Conservation (phyloP, 2,888 invertebrate species). For the Ormyrus thymus region DNA sequence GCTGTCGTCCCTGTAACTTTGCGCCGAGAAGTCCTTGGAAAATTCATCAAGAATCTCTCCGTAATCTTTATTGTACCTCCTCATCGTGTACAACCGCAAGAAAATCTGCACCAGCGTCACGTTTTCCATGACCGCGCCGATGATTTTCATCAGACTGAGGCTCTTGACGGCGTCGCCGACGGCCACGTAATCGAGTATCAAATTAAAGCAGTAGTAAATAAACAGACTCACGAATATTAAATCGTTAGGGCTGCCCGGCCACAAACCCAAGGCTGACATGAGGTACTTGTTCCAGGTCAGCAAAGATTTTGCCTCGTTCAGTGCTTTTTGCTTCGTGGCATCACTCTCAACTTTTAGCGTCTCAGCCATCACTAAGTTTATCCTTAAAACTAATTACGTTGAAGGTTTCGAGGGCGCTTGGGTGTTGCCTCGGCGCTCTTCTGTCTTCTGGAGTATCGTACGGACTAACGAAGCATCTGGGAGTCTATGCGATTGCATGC, state of each 20-base stretch:
- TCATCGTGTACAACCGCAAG: conserved; percentile 56
- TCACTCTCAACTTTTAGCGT: too few relatives aligned
- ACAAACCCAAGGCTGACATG: conserved; percentile 43
- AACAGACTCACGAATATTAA: conserved; percentile 29
- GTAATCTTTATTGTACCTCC: conserved; percentile 54
- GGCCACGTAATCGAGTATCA: background rate
- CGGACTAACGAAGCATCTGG: too few relatives aligned
- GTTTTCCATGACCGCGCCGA: conserved; percentile 28
- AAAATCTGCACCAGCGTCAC: conserved; percentile 48
- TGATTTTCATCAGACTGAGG: conserved; percentile 30
- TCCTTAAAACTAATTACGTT: too few relatives aligned
- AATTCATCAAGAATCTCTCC: conserved; percentile 57
- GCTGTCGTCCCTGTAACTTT: conserved; percentile 49
- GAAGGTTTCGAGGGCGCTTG: too few relatives aligned
- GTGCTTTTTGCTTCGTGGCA: conserved; percentile 1
- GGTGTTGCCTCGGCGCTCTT: too few relatives aligned
- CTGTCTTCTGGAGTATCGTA: too few relatives aligned
- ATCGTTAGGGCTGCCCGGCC: conserved; percentile 23
- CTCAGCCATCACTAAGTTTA: too few relatives aligned
- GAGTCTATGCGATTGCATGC: too few relatives aligned
- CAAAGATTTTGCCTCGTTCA: conserved; percentile 32
- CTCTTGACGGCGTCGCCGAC: conserved; percentile 2
- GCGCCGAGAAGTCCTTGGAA: conserved; percentile 44
- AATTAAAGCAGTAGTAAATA: conserved; percentile 3
- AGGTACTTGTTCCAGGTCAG: conserved; percentile 42